Percentiles rank a stretch among this genome's conserved stretches.
Conservation (phyloP, 1,140 invertebrate genomes). For the Macrotrachela quadricornifera region DNA sequence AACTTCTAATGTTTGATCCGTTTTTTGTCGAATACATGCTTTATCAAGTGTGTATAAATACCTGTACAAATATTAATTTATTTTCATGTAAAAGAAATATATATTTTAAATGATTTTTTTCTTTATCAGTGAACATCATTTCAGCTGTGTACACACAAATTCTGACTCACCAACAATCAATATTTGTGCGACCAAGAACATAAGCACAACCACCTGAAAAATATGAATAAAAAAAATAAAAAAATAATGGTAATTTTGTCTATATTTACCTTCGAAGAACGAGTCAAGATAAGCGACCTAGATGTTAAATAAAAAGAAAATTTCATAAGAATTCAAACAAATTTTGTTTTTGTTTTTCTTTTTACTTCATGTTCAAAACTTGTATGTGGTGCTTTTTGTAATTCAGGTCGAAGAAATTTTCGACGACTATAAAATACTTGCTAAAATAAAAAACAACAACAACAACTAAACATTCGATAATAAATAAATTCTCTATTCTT, state of each 20-base stretch:
- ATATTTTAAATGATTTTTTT: too few species aligned
- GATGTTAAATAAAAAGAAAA: neutral
- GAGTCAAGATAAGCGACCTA: too few species aligned
- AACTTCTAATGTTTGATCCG: constrained; percentile 56
- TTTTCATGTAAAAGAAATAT: too few species aligned
- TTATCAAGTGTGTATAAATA: constrained; percentile 73
- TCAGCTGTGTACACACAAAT: neutral
- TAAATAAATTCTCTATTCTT: constrained; percentile 9
- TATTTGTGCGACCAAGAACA: constrained; percentile 58
- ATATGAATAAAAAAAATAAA: too few species aligned
- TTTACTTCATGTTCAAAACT: constrained; percentile 72
- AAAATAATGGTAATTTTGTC: too few species aligned
- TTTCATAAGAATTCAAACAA: too few species aligned
- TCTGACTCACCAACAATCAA: constrained; percentile 30
- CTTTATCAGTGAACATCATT: too few species aligned
- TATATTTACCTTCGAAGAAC: too few species aligned
- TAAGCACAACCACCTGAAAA: constrained; percentile 56
- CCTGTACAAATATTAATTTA: constrained; percentile 14
- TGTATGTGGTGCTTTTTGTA: constrained; percentile 61
- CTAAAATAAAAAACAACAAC: constrained; percentile 37
- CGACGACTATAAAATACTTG: constrained; percentile 88
- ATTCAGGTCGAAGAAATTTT: constrained; percentile 74
- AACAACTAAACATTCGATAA: neutral
- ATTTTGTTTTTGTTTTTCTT: too few species aligned
- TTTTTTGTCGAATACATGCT: constrained; percentile 34